Evolutionary conservation across 2,797 vertebrate species (phyloP).

Genomic region (Sternarchorhynchus goeldii): DNA sequence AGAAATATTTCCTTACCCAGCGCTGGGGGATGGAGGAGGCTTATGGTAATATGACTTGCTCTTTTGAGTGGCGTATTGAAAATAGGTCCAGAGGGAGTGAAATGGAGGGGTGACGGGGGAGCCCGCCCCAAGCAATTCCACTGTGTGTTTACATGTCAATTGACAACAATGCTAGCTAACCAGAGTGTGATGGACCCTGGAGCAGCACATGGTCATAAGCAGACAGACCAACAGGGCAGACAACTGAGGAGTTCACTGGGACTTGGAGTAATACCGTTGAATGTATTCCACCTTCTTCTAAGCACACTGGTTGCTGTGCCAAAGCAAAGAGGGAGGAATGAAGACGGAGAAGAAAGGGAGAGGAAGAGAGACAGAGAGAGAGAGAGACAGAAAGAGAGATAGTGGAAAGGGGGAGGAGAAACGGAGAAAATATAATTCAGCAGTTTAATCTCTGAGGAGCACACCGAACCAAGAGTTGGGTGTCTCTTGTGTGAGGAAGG

Average conservation of each 20-base stretch:
- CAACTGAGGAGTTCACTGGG: not conserved
- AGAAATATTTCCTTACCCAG: conserved; percentile 48
- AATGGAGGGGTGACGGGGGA: conserved; percentile 48
- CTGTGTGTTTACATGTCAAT: conserved; percentile 53
- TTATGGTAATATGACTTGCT: conserved; percentile 56
- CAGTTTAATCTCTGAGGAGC: conserved; percentile 64
- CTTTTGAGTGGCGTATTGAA: conserved; percentile 58
- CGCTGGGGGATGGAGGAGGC: conserved; percentile 40
- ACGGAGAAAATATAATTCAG: conserved; percentile 66
- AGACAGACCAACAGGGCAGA: conserved; percentile 16
- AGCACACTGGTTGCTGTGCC: not conserved
- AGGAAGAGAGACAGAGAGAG: conserved; percentile 32
- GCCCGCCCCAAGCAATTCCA: conserved; percentile 46
- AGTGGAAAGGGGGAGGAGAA: conserved; percentile 68
- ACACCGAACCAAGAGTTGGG: conserved; percentile 47
- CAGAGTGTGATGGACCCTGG: conserved; percentile 46
- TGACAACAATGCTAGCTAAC: conserved; percentile 52
- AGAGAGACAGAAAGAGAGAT: conserved; percentile 23
- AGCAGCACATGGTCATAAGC: conserved; percentile 29
- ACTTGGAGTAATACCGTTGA: not conserved
- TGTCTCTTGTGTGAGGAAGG: conserved; percentile 56
- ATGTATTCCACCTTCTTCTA: not conserved
- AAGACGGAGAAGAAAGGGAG: conserved; percentile 62
- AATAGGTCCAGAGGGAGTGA: conserved; percentile 55
- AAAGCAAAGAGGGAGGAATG: not conserved